A percentile compares a stretch with the other conserved stretches of the same genome.
Evolutionary conservation across 2,888 invertebrate species (phyloP).

Genomic region (Mesorhabditis sp.): DNA sequence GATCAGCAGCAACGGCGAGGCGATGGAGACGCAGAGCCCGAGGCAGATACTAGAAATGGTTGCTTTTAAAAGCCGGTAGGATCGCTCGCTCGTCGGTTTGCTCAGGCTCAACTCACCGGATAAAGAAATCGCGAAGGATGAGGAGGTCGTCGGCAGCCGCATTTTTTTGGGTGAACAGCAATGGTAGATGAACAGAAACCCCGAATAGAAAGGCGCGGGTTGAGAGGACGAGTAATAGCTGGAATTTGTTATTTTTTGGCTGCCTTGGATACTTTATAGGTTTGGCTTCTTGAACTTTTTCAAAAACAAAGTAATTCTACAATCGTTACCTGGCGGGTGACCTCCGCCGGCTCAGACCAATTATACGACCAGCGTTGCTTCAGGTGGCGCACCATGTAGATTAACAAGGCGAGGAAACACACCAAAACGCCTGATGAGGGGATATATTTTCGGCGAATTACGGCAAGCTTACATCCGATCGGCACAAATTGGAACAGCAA

Average conservation of each 20-base stretch:
- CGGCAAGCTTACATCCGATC: slow-evolving; percentile 18
- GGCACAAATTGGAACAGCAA: slow-evolving; percentile 31
- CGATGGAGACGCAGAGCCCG: slow-evolving; percentile 26
- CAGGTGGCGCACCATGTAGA: slow-evolving; percentile 26
- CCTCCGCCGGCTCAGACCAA: slow-evolving; percentile 31
- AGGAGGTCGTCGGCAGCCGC: slow-evolving; percentile 23
- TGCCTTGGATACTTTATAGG: neutral
- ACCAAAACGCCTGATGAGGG: slow-evolving; percentile 18
- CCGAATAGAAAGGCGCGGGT: slow-evolving; percentile 30
- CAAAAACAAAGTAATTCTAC: slow-evolving; percentile 10
- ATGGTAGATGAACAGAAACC: slow-evolving; percentile 30
- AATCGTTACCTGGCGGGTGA: slow-evolving; percentile 19
- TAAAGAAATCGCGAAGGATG: slow-evolving; percentile 26
- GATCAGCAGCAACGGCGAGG: slow-evolving; percentile 31
- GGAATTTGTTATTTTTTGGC: neutral
- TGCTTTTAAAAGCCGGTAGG: too few species aligned
- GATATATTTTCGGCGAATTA: neutral
- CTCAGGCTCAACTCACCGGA: slow-evolving; percentile 13
- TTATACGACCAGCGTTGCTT: slow-evolving; percentile 38
- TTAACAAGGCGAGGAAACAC: slow-evolving; percentile 16
- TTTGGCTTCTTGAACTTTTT: neutral
- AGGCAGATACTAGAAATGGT: slow-evolving; percentile 18
- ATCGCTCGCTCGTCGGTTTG: neutral
- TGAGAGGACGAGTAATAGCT: slow-evolving; percentile 23
- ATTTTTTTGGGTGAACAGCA: slow-evolving; percentile 23